Evolutionary conservation across 64 coral and sea anemone species (phyloP), one percentile per base, ranked within the genome.

Genomic region (Dendrophyllia cribrosa): DNA sequence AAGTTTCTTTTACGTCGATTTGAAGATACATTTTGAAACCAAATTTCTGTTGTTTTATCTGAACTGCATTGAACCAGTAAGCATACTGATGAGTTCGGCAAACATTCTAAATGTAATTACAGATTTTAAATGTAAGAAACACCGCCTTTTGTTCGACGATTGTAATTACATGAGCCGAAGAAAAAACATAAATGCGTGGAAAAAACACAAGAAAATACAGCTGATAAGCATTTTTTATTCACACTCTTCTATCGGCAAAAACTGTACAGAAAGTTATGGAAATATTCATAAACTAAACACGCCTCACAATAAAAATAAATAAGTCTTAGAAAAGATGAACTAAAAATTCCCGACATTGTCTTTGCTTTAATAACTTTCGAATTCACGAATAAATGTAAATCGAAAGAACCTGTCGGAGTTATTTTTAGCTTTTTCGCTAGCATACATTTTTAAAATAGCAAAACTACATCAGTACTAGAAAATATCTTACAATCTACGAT

Each of bases 81-180:
- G 14, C n/a, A 84, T 67, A 51, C 16, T 84, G 51, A 84, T 84
- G 1, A 62, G 7, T 84, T 84, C 80, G 80, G 80, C 80, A 84
- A 84, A 67, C 61, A 51, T n/a, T 67, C 4, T 48, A 66, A 67
- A 51, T 67, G 10, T 84, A 84, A 84, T 84, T 67, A 67, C 43
- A 17, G 16, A 84, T 9, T 84, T 84, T 51, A 22, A 67, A 50
- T 84, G 10, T 49, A 67, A 84, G 45, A 65, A 47, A 19, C 19
- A 23, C 61, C 80, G 80, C 45, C 59, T 67, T 23, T 84, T 84
- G 80, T 66, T 66, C n/a, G 14, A n/a, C 19, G 17, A 67, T 68
- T 51, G 80, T 84, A 23, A 84, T 84, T 50, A 67, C 22, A 84
- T 14, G 45, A 84, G n/a, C 44, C 0, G 20, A 84, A 49, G 2